These are phyloP conservation scores for Coccyzus lansbergi DNA, from an alignment of 2,797 vertebrate genomes.

Conservation along the genomic window DNA sequence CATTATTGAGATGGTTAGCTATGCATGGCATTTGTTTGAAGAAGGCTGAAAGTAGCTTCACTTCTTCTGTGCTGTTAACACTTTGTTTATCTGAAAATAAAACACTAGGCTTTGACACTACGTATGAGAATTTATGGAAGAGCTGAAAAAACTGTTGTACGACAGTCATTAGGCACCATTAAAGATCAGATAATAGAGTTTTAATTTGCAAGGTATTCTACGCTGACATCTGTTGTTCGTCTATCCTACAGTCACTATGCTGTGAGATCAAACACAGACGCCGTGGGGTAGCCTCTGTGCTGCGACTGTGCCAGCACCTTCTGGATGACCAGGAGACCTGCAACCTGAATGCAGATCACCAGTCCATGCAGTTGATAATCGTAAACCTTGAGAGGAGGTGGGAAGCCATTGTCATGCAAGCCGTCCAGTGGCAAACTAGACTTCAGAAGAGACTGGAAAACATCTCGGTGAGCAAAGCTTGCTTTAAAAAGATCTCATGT, in stretches of 20 bases:
- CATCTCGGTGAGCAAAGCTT: conserved; percentile 82
- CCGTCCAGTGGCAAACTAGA: conserved; percentile 94
- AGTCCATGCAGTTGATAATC: conserved; percentile 90
- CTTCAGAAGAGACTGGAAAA: conserved; percentile 86
- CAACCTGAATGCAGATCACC: conserved; percentile 82
- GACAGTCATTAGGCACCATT: neutral
- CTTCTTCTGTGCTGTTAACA: neutral
- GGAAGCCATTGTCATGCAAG: conserved; percentile 99
- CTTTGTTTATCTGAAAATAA: conserved; percentile 9
- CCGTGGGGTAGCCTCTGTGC: conserved; percentile 88
- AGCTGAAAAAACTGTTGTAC: neutral
- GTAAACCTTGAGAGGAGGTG: conserved; percentile 96
- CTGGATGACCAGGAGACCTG: conserved; percentile 87
- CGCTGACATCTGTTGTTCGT: conserved; percentile 9
- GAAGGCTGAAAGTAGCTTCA: neutral
- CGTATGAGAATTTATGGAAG: neutral
- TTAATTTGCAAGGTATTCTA: neutral
- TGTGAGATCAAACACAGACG: conserved; percentile 89
- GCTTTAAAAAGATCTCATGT: neutral
- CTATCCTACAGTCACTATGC: conserved; percentile 86
- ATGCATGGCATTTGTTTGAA: conserved; percentile 49
- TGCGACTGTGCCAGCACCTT: conserved; percentile 93
- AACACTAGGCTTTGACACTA: neutral
- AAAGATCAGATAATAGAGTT: neutral
- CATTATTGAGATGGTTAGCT: conserved; percentile 22